phyloP scores from a whole-genome alignment of 2,888 invertebrate genomes.

The Drosophila niveifrons region DNA sequence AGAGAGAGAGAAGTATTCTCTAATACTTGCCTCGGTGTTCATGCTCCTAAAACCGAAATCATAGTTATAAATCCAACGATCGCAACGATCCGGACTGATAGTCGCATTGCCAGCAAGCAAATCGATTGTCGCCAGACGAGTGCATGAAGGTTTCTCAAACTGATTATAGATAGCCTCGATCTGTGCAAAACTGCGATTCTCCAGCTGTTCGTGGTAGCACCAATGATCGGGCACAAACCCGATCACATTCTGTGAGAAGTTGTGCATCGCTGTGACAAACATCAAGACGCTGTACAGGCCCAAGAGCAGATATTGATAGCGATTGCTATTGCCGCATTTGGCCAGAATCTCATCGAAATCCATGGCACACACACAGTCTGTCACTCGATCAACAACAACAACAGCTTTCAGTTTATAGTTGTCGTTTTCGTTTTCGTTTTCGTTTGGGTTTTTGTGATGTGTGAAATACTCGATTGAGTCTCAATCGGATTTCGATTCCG shows the following conservation, averaged over 20 bases:
- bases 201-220: conserved; percentile 81
- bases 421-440: neutral
- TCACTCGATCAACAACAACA: neutral
- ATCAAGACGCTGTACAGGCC: conserved; percentile 86
- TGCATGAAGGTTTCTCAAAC: conserved; percentile 79
- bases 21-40: conserved; percentile 85
- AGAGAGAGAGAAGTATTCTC: too few species aligned
- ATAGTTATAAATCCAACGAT: conserved; percentile 87
- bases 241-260: conserved; percentile 87
- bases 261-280: conserved; percentile 86
- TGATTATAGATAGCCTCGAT: conserved; percentile 76
- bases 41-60: conserved; percentile 87
- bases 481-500: conserved; percentile 10
- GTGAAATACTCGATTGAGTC: conserved; percentile 27
- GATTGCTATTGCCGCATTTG: conserved; percentile 86
- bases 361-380: conserved; percentile 42
- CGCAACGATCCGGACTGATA: conserved; percentile 79
- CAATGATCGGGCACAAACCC: conserved; percentile 86
- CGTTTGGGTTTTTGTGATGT: conserved; percentile 4
- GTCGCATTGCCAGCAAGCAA: conserved; percentile 60
- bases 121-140: conserved; percentile 64
- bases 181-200: conserved; percentile 67
- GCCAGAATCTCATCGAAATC: conserved; percentile 86
- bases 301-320: conserved; percentile 86
- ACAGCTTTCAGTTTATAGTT: too few species aligned